Conservation (phyloP, 2,113 vertebrate genomes). For the Leptosomus discolor region DNA sequence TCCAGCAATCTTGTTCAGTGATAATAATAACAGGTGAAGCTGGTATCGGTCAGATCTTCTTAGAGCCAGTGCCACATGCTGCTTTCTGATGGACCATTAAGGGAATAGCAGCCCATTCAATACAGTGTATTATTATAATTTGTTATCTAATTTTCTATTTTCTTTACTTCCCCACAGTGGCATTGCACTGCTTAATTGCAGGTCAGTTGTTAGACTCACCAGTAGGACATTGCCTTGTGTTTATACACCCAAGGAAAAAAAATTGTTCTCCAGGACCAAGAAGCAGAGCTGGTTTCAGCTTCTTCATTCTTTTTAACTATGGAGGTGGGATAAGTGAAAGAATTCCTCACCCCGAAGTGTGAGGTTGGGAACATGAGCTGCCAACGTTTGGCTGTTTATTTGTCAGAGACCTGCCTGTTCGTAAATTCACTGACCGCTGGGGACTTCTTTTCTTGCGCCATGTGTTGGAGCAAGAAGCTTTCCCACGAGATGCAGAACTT, state of each 20-base stretch:
- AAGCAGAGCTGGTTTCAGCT: background rate
- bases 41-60: background rate
- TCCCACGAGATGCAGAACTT: background rate
- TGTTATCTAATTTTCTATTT: background rate
- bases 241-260: background rate
- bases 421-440: background rate
- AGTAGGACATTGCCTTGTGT: background rate
- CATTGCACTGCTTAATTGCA: background rate
- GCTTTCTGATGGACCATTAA: background rate
- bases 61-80: background rate
- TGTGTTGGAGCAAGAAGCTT: background rate
- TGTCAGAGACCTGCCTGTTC: background rate
- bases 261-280: background rate
- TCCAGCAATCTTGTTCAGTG: background rate
- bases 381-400: background rate
- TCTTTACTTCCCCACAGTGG: background rate
- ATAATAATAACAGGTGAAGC: background rate
- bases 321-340: background rate
- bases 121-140: background rate
- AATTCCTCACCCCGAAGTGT: background rate
- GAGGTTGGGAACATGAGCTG: background rate
- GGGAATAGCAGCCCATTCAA: background rate
- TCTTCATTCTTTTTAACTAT: background rate
- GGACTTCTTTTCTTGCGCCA: background rate
- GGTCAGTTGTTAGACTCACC: background rate